Evolutionary conservation across 2,888 invertebrate genomes (phyloP).

Genomic region (Melanargia galathea): DNA sequence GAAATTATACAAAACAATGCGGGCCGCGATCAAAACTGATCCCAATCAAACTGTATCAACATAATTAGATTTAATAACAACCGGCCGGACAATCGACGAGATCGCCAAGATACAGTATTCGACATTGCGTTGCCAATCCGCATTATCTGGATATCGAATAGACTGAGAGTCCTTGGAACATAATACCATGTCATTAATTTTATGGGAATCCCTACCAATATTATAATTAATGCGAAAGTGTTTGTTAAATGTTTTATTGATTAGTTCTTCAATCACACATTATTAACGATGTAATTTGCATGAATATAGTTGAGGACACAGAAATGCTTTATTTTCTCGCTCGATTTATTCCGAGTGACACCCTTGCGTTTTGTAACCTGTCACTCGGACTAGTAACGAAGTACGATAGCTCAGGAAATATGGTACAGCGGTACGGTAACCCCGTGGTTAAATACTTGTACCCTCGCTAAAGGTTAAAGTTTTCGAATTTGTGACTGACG

Average conservation of each 20-base stretch:
- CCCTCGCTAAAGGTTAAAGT: not conserved
- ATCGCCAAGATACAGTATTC: constrained; percentile 31
- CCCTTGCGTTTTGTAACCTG: constrained; percentile 75
- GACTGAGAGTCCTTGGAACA: constrained; percentile 15
- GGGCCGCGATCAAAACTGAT: constrained; percentile 30
- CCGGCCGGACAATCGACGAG: constrained; percentile 31
- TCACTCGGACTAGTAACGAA: constrained; percentile 56
- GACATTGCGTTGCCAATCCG: constrained; percentile 34
- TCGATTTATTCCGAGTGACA: constrained; percentile 73
- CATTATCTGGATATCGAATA: constrained; percentile 37
- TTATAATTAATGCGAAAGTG: no score
- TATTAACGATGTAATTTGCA: no score
- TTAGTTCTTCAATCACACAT: no score
- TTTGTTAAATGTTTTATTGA: no score
- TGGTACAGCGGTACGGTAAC: constrained; percentile 3
- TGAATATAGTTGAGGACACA: no score
- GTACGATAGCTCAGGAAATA: constrained; percentile 45
- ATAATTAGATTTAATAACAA: constrained; percentile 38
- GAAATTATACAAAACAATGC: constrained; percentile 24
- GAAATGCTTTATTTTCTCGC: constrained; percentile 74
- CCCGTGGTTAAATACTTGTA: not conserved
- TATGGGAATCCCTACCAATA: no score
- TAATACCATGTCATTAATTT: no score
- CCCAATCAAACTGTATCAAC: constrained; percentile 31
- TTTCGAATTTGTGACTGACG: not conserved